phyloP scores from a whole-genome alignment of 2,113 vertebrate genomes.

The Tretioscincus oriximinensis region DNA sequence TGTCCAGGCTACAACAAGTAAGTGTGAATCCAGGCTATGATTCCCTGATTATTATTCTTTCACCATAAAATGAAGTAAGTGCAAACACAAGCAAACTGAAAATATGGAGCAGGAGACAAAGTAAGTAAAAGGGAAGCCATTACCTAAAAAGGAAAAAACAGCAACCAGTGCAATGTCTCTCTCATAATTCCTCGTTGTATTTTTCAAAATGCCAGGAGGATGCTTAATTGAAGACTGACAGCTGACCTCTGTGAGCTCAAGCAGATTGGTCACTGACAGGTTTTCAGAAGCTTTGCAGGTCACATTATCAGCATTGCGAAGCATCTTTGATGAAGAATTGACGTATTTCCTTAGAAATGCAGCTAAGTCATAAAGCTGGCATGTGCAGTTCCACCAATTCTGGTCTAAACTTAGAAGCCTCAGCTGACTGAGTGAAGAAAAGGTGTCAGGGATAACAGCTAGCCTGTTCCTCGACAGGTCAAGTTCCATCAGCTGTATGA shows the following conservation, averaged over 20 bases:
- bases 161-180: conserved; percentile 76
- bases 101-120: background rate
- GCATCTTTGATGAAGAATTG: conserved; percentile 66
- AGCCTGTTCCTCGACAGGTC: conserved; percentile 81
- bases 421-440: conserved; percentile 73
- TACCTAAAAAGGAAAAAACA: conserved; percentile 80
- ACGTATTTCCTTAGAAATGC: conserved; percentile 72
- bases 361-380: conserved; percentile 71
- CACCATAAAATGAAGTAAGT: background rate
- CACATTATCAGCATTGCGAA: conserved; percentile 67
- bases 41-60: background rate
- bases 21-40: background rate
- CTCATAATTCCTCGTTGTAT: conserved; percentile 58
- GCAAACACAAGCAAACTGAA: background rate
- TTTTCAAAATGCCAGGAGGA: conserved; percentile 64
- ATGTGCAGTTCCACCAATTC: conserved; percentile 80
- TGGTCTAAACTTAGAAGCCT: conserved; percentile 74
- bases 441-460: conserved; percentile 66
- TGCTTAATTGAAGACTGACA: conserved; percentile 74
- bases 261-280: conserved; percentile 55
- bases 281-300: conserved; percentile 64
- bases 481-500: conserved; percentile 68
- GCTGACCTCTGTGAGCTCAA: conserved; percentile 75
- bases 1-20: too few relatives aligned
- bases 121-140: background rate